Evolutionary conservation across 2,797 vertebrate species (phyloP).

Genomic region (Cirrhinus molitorella): DNA sequence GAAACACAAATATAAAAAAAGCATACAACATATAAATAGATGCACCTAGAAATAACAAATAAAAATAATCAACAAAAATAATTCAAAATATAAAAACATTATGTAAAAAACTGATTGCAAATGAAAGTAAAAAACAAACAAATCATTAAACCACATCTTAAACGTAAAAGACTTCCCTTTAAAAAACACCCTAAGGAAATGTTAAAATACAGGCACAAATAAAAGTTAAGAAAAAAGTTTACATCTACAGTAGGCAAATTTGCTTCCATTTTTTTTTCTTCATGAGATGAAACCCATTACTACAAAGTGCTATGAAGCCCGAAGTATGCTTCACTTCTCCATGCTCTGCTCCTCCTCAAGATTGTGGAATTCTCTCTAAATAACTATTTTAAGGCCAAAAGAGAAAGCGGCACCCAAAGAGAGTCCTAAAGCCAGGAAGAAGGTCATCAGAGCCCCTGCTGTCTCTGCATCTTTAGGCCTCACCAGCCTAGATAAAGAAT

Average conservation of each 20-base stretch:
- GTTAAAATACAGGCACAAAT: neutral
- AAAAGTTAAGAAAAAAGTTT: neutral
- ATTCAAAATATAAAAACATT: neutral
- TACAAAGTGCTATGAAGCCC: neutral
- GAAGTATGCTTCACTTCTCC: neutral
- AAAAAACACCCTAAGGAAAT: neutral
- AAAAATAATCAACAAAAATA: neutral
- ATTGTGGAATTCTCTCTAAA: constrained; percentile 3
- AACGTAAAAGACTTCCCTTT: neutral
- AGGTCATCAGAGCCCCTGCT: constrained; percentile 90
- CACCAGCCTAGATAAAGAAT: constrained; percentile 78
- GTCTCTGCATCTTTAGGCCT: constrained; percentile 84
- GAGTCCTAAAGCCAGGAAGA: constrained; percentile 88
- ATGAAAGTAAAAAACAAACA: neutral
- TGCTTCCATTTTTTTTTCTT: neutral
- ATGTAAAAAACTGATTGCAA: neutral
- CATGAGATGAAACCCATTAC: too few species aligned
- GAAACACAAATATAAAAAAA: neutral
- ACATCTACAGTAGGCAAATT: neutral
- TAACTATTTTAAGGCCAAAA: constrained; percentile 74
- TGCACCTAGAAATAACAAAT: neutral
- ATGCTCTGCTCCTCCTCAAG: too few species aligned
- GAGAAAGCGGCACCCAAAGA: constrained; percentile 85
- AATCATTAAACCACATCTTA: neutral
- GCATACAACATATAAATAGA: neutral